Conservation (phyloP, 2,797 vertebrate genomes). For the Gallinago nigripennis region DNA sequence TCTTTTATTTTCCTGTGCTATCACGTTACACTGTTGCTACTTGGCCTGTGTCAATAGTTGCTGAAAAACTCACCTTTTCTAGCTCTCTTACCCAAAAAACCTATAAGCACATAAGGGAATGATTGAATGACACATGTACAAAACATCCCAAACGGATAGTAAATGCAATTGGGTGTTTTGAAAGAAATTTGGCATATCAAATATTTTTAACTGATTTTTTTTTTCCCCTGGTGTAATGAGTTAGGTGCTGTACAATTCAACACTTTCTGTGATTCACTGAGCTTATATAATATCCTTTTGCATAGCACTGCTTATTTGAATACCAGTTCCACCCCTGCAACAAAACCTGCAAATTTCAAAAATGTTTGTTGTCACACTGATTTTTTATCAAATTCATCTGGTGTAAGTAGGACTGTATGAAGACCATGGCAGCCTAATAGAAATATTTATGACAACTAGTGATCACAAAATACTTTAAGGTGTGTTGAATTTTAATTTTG, state of each 20-base stretch:
- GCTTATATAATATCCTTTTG: conserved; percentile 28
- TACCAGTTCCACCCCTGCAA: not conserved
- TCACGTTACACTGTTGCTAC: not conserved
- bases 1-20: not conserved
- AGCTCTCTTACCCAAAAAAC: not conserved
- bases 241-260: not conserved
- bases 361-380: not conserved
- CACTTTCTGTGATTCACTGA: not conserved
- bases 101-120: not conserved
- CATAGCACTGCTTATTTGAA: not conserved
- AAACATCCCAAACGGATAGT: not conserved
- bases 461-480: conserved; percentile 1
- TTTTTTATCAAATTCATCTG: not conserved
- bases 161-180: not conserved
- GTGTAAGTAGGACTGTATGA: not conserved
- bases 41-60: not conserved
- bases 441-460: not conserved
- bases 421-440: not conserved
- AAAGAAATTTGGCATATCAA: not conserved
- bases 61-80: not conserved
- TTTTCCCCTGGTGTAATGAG: not conserved
- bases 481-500: not conserved
- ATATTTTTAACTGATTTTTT: not conserved
- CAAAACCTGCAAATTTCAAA: not conserved
- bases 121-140: not conserved